Percentiles rank a stretch among this genome's conserved stretches.
phyloP scores from a whole-genome alignment of 2,113 vertebrate genomes.

The Fregetta grallaria region DNA sequence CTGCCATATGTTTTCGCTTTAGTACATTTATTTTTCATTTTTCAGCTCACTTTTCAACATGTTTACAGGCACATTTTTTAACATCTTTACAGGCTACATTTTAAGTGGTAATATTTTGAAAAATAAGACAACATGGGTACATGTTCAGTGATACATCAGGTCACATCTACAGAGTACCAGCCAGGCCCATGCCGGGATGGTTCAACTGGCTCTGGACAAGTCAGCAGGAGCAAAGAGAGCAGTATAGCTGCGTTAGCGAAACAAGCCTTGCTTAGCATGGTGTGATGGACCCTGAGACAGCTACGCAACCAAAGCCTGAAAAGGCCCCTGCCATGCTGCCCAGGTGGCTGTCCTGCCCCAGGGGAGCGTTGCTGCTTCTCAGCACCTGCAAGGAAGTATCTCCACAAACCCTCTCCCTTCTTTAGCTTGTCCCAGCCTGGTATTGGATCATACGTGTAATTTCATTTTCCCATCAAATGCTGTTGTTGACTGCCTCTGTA shows the following conservation, averaged over 20 bases:
- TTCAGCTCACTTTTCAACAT: not conserved
- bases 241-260: not conserved
- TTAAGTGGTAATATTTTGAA: not conserved
- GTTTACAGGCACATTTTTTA: not conserved
- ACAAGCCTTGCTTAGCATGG: not conserved
- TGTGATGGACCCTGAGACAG: not conserved
- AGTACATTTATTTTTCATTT: not conserved
- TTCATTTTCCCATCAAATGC: not conserved
- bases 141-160: fast-evolving
- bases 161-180: not conserved
- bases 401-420: not conserved
- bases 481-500: not conserved
- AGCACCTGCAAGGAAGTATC: not conserved
- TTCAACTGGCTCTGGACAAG: not conserved
- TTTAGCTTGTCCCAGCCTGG: not conserved
- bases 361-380: fast-evolving
- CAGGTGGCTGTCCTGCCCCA: not conserved
- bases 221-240: not conserved
- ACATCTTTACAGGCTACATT: not conserved
- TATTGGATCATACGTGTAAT: not conserved
- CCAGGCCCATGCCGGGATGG: not conserved
- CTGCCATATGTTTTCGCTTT: slow-evolving; percentile 30
- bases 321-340: not conserved
- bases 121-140: not conserved
- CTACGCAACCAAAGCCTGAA: not conserved